Evolutionary conservation across 2,113 vertebrate genomes (phyloP).

Genomic region (Poeciliopsis occidentalis): DNA sequence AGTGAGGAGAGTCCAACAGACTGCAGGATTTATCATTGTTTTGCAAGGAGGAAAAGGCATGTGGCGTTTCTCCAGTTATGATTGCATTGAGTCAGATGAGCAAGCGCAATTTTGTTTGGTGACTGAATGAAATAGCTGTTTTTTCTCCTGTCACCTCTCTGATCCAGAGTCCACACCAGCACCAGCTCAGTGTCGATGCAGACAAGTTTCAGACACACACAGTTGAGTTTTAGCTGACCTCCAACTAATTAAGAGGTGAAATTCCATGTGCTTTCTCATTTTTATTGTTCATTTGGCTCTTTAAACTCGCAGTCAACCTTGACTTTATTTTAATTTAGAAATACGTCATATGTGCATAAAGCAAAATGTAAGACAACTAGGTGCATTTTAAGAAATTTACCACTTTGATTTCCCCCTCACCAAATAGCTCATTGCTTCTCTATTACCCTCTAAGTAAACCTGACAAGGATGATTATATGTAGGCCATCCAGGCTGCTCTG

Average conservation of each 20-base stretch:
- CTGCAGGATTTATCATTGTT: slow-evolving; percentile 41
- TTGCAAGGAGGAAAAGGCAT: slow-evolving; percentile 31
- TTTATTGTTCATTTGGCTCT: neutral
- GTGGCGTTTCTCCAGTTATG: slow-evolving; percentile 32
- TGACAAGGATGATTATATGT: slow-evolving; percentile 62
- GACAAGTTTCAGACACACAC: neutral
- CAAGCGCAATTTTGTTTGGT: slow-evolving; percentile 7
- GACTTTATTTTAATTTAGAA: slow-evolving; percentile 23
- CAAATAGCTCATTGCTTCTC: slow-evolving; percentile 45
- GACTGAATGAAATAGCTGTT: slow-evolving; percentile 22
- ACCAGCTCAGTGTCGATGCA: neutral
- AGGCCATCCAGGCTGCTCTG: slow-evolving; percentile 44
- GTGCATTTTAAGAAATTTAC: slow-evolving; percentile 5
- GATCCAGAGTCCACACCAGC: neutral
- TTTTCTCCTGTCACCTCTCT: slow-evolving; percentile 5
- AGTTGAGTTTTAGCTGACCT: neutral
- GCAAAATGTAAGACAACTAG: no score
- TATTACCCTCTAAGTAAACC: slow-evolving; percentile 65
- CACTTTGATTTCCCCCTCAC: slow-evolving; percentile 26
- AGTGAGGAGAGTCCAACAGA: slow-evolving; percentile 11
- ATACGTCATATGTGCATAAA: slow-evolving; percentile 28
- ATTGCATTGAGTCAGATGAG: slow-evolving; percentile 25
- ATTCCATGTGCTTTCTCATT: neutral
- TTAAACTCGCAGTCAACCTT: no score
- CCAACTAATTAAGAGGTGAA: neutral